Evolutionary conservation across 2,888 invertebrate genomes (phyloP).

Genomic region (Cheilosia soror): DNA sequence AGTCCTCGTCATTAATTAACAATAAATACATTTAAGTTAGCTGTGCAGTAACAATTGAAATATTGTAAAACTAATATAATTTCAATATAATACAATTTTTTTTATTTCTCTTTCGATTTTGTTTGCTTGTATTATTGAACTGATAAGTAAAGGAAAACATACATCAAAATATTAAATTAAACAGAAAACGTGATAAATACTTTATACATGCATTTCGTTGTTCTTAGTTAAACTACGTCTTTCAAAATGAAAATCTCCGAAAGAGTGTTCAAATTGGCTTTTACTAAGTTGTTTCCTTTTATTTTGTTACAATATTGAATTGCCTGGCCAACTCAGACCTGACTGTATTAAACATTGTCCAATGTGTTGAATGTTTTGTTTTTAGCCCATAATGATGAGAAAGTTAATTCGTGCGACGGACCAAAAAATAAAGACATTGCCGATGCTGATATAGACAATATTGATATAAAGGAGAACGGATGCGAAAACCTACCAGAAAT

Average conservation of each 20-base stretch:
- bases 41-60: conserved; percentile 62
- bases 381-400: conserved; percentile 43
- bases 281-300: conserved; percentile 24
- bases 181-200: conserved; percentile 44
- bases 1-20: conserved; percentile 28
- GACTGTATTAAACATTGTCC: conserved; percentile 22
- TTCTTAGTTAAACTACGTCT: conserved; percentile 29
- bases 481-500: conserved; percentile 1
- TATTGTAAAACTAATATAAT: conserved; percentile 38
- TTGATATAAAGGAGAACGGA: conserved; percentile 33
- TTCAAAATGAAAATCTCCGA: conserved; percentile 18
- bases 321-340: conserved; percentile 48
- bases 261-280: conserved; percentile 27
- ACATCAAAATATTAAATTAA: conserved; percentile 30
- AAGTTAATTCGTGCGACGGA: not conserved
- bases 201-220: conserved; percentile 28
- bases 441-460: conserved; percentile 2
- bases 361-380: conserved; percentile 62
- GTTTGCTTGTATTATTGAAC: conserved; percentile 20
- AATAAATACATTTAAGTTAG: conserved; percentile 34
- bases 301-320: conserved; percentile 48
- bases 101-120: conserved; percentile 16
- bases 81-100: conserved; percentile 16
- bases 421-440: not conserved
- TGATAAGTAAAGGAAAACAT: conserved; percentile 38